phyloP scores from a whole-genome alignment of 2,113 vertebrate genomes.

The Microcebus lehilahytsara region DNA sequence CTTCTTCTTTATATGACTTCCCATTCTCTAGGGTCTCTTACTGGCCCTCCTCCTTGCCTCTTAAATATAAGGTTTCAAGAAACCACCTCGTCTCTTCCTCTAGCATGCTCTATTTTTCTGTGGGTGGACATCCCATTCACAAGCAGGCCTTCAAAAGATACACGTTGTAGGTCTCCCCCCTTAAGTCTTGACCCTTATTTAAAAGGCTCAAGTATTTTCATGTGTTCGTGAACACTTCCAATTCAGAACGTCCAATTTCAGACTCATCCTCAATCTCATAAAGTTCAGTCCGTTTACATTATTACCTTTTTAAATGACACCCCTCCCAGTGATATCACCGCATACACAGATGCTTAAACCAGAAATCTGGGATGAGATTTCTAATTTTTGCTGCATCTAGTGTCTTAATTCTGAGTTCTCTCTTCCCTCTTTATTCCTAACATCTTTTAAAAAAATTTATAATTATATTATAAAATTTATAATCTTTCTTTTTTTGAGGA shows the following conservation, averaged over 20 bases:
- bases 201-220: neutral
- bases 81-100: neutral
- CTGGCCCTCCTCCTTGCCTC: neutral
- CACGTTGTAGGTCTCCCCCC: neutral
- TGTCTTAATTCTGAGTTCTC: neutral
- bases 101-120: neutral
- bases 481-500: too few relatives aligned
- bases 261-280: neutral
- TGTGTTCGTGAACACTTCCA: neutral
- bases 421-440: neutral
- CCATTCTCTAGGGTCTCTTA: neutral
- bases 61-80: neutral
- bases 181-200: neutral
- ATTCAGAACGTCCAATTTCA: neutral
- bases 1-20: neutral
- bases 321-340: neutral
- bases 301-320: neutral
- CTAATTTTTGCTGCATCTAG: neutral
- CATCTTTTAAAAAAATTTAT: neutral
- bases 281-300: neutral
- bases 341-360: neutral
- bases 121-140: neutral
- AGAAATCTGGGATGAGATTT: neutral
- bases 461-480: too few relatives aligned
- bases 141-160: neutral